Base-by-base conservation (phyloP, 2,888 invertebrate species). In the Drosophila trichaetosa region DNA sequence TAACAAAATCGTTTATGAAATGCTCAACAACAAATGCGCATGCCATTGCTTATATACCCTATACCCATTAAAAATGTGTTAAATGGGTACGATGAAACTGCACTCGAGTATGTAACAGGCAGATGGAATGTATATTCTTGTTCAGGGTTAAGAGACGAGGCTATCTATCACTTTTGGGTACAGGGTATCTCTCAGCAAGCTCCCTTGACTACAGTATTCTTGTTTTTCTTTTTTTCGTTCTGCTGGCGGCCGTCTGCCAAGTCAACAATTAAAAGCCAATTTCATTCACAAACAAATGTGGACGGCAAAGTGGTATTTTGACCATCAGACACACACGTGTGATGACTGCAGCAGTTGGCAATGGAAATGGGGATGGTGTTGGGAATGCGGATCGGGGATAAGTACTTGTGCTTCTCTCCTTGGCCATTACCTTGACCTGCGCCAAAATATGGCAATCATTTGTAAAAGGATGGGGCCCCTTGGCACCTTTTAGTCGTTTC, bases 211-310 rank as follows among this genome's bases (percentile, higher is more conserved):
- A 10, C 2, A 16, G 2, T 58, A 27, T 51, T 24, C 42, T 48
- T 52, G 16, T 58, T 67, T 56, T 75, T 69, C 60, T 69, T 70
- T 75, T 69, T 65, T 69, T 67, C 65, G 59, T 69, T 54, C 66
- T 69, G 63, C 63, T 63, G 74, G 65, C 56, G 67, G 69, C 56
- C 69, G 75, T 71, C 71, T 69, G 79, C 78, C 65, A 71, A 71
- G 68, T 76, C 79, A 73, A 77, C 84, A 87, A 85, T 85, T 87
- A 85, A 84, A 85, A 76, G 74, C 73, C 82, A 79, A 80, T 85
- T 85, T 80, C 87, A 84, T 84, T 87, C 85, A 87, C 76, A 81
- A 78, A 84, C 49, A 76, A 63, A 62, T 69, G 69, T 58, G 73
- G 42, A 69, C 36, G 46, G 42, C 57, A 54, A 57, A 52, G 52